A percentile compares a stretch with the other conserved stretches of the same genome.
Evolutionary conservation across 1,140 invertebrate species (phyloP).

Genomic region (Druon quercuslanigerum): DNA sequence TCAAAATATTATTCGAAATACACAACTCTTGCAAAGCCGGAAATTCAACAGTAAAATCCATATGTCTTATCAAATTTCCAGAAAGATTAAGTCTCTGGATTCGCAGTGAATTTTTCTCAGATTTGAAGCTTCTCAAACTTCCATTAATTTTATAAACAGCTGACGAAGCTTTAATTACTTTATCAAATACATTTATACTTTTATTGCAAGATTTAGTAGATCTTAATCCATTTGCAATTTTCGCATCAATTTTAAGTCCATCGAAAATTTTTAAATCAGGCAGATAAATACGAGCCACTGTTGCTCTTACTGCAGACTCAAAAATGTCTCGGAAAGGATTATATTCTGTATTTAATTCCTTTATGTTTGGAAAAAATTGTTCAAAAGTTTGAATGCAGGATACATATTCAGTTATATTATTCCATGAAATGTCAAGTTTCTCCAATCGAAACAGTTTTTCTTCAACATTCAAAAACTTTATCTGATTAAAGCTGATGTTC

Average conservation of each 20-base stretch:
- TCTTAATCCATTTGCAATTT: neutral
- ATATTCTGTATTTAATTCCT: slow-evolving; percentile 38
- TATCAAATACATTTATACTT: neutral
- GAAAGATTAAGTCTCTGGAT: neutral
- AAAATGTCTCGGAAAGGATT: slow-evolving; percentile 50
- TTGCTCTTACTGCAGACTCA: slow-evolving; percentile 12
- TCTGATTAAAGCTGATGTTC: slow-evolving; percentile 33
- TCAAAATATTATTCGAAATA: slow-evolving; percentile 40
- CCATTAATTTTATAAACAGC: neutral
- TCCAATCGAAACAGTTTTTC: slow-evolving; percentile 32
- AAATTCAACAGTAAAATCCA: neutral
- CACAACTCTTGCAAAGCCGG: slow-evolving; percentile 39
- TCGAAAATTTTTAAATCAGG: neutral
- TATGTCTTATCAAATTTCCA: slow-evolving; percentile 2
- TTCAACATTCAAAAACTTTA: slow-evolving; percentile 34
- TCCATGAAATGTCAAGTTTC: slow-evolving; percentile 49
- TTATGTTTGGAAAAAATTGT: slow-evolving; percentile 38
- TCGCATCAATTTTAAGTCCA: neutral
- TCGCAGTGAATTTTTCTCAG: neutral
- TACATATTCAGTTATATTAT: slow-evolving; percentile 39
- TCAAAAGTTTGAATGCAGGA: slow-evolving; percentile 36
- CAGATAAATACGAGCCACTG: neutral
- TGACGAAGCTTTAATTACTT: neutral
- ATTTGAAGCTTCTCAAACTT: neutral
- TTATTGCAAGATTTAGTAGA: neutral